These are phyloP conservation scores for Phortica okadai DNA, from an alignment of 2,888 invertebrate genomes.

Conservation along the genomic window DNA sequence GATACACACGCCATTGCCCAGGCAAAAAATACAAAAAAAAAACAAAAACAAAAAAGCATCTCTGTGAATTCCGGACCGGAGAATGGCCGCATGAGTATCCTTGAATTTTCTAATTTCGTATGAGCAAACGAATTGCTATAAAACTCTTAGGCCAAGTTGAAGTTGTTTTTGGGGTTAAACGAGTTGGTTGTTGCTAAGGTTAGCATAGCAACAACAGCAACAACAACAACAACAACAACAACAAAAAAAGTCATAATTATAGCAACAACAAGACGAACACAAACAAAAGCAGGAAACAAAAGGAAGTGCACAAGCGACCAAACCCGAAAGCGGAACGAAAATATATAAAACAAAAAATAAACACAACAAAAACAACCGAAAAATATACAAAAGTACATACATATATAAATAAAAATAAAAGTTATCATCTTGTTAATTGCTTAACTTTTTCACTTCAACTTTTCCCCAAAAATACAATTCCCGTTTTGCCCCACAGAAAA, in stretches of 20 bases:
- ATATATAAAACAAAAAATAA: slow-evolving; percentile 49
- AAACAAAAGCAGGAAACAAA: slow-evolving; percentile 1
- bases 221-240: slow-evolving; percentile 6
- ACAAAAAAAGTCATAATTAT: neutral
- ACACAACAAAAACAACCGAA: neutral
- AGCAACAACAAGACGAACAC: neutral
- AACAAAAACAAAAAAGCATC: neutral
- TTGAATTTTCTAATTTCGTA: slow-evolving; percentile 7
- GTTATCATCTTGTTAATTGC: slow-evolving; percentile 73
- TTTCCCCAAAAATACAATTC: slow-evolving; percentile 43
- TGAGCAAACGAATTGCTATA: slow-evolving; percentile 14
- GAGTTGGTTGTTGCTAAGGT: neutral
- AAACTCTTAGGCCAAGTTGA: slow-evolving; percentile 16
- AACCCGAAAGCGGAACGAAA: neutral
- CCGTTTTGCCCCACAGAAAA: neutral
- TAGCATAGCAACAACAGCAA: neutral
- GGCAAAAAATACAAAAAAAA: neutral
- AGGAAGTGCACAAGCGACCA: neutral
- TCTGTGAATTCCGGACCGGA: neutral
- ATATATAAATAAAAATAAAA: slow-evolving; percentile 50
- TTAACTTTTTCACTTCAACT: slow-evolving; percentile 72
- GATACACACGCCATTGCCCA: neutral
- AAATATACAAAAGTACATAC: neutral
- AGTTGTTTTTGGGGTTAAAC: neutral
- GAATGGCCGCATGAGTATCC: neutral